Evolutionary conservation across 2,113 vertebrate genomes (phyloP).

Genomic region (Rhea pennata): DNA sequence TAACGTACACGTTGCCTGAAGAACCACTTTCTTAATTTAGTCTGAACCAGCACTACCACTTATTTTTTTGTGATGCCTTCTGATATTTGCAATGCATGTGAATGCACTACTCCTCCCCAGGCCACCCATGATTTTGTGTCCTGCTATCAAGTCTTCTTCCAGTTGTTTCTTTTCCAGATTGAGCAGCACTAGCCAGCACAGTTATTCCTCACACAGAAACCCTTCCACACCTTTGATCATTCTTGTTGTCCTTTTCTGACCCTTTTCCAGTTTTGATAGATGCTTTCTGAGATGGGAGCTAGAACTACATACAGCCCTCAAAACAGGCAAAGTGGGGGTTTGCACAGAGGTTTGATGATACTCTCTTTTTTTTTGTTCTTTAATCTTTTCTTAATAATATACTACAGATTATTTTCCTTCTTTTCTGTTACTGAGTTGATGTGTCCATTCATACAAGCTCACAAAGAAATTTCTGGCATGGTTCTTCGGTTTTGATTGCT

Average conservation of each 20-base stretch:
- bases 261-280: not conserved
- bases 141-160: not conserved
- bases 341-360: not conserved
- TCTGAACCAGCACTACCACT: not conserved
- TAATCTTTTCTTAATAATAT: not conserved
- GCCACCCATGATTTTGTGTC: not conserved
- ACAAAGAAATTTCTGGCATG: not conserved
- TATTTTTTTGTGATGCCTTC: not conserved
- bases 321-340: not conserved
- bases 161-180: not conserved
- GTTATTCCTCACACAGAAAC: not conserved
- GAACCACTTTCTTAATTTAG: not conserved
- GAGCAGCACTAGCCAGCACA: not conserved
- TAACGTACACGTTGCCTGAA: not conserved
- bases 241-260: not conserved
- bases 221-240: not conserved
- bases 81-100: not conserved
- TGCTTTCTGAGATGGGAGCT: not conserved
- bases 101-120: not conserved
- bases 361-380: not conserved
- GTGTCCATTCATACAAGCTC: not conserved
- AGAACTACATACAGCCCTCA: not conserved
- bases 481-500: not conserved
- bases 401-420: not conserved
- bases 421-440: not conserved